Evolutionary conservation across 2,888 invertebrate species (phyloP), one percentile per base, ranked within the genome.

Genomic region (Caenorhabditis sp.): DNA sequence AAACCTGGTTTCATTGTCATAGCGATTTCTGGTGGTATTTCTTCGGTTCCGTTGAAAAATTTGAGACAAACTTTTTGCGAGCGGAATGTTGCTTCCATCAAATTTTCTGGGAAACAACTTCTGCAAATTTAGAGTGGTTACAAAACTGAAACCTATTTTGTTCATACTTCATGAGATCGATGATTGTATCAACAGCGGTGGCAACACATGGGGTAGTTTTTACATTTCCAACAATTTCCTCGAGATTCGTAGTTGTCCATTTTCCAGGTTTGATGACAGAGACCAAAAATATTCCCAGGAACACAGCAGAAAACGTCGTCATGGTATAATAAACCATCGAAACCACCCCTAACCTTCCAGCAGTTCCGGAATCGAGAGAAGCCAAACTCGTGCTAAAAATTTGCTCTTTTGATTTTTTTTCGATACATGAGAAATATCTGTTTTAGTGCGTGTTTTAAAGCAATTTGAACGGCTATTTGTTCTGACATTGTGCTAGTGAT

Each of bases 241-340:
- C 79, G 24, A 82, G 71, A 51, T 80, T 78, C 1, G 79, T 82
- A 4, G 69, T 75, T 19, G 72, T 72, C 83, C 82, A 84, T 59
- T 79, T 76, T 43, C 91, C 97, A 0, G 97, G 97, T 84, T 93
- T 91, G 85, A 97, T 95, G 27, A 93, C 91, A 65, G 93, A 91
- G 70, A 96, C 96, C 83, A 97, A 91, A 73, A 95, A 92, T 83
- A 97, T 97, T 66, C 93, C 82, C 14, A 77, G 71, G 49, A 80
- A 69, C 1, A 83, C 83, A 24, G 83, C 83, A 53, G 75, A 51
- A 65, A 81, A 75, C 0, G 83, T 83, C 1, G 83, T 83, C 2
- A 69, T 19, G 17, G 82, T 79, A 66, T 83, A 83, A 65, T 79
- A 83, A 10, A 61, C 36, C 54, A 82, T 66, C 0, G 83, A 72